Conservation (phyloP, 2,888 invertebrate species). For the Tetragonisca angustula region DNA sequence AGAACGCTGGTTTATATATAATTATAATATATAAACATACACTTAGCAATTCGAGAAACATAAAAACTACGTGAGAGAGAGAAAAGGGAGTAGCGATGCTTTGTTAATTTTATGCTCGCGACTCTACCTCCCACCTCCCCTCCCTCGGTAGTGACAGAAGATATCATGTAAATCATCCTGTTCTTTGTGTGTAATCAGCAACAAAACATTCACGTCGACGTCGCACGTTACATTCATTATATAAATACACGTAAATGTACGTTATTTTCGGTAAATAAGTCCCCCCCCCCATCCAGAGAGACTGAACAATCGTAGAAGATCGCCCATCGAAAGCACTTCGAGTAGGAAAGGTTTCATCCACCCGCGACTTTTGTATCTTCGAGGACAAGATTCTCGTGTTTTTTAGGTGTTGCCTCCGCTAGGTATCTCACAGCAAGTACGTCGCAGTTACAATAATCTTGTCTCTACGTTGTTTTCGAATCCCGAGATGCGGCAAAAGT, state of each 20-base stretch:
- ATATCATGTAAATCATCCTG: conserved; percentile 7
- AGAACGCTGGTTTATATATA: conserved; percentile 17
- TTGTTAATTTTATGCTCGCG: conserved; percentile 23
- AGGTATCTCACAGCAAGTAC: neutral
- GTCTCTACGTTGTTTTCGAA: neutral
- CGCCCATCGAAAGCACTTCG: neutral
- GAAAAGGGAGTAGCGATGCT: conserved; percentile 1
- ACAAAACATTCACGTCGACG: neutral
- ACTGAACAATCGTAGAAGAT: conserved; percentile 13
- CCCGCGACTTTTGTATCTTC: conserved; percentile 15
- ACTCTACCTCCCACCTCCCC: neutral
- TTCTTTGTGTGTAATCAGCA: conserved; percentile 25
- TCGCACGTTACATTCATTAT: conserved; percentile 13
- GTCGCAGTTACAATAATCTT: neutral
- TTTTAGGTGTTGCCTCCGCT: neutral
- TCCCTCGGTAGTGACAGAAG: neutral
- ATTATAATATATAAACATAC: conserved; percentile 8
- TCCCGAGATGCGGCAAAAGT: neutral
- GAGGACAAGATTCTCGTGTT: neutral
- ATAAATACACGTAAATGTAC: conserved; percentile 15
- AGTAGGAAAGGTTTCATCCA: neutral
- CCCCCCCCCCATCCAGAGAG: conserved; percentile 11
- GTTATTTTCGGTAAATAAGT: conserved; percentile 30
- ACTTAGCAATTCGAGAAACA: conserved; percentile 5
- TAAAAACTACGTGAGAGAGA: neutral